Evolutionary conservation across 64 coral and sea anemone genomes (phyloP).

Genomic region (Actinia tenebrosa): DNA sequence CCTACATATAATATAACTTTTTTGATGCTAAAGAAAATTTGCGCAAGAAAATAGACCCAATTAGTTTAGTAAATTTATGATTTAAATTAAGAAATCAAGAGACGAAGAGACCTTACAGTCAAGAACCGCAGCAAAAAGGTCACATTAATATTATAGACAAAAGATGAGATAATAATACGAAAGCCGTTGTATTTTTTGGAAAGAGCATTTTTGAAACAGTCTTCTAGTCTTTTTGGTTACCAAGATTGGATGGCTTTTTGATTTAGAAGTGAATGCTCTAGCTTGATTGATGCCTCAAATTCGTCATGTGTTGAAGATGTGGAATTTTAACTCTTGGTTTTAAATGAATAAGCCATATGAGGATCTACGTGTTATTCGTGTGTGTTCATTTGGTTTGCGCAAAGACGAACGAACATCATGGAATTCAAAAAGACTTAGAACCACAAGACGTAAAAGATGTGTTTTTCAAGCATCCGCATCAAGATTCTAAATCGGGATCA

Average conservation of each 20-base stretch:
- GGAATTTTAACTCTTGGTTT: not conserved
- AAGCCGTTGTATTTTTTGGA: not conserved
- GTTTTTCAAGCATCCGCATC: not conserved
- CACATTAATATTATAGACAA: constrained; percentile 22
- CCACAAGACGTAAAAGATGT: constrained; percentile 13
- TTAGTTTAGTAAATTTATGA: not conserved
- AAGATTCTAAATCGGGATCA: not conserved
- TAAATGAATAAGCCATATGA: constrained; percentile 7
- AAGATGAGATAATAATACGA: constrained; percentile 26
- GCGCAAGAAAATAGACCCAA: not conserved
- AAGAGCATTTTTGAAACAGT: not conserved
- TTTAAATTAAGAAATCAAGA: not conserved
- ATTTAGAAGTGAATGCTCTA: not conserved
- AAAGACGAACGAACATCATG: not conserved
- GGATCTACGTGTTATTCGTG: not conserved
- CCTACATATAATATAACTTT: not conserved
- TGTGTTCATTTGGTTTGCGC: not conserved
- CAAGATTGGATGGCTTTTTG: not conserved
- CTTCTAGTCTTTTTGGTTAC: not conserved
- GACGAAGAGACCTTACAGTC: not conserved
- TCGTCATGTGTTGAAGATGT: not conserved
- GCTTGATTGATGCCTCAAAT: not conserved
- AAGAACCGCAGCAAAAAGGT: constrained; percentile 13
- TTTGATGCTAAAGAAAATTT: not conserved
- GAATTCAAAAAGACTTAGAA: not conserved